Percentiles rank a stretch among this genome's conserved stretches.
Evolutionary conservation across 1,140 invertebrate genomes (phyloP).

Genomic region (Telenomus remus): DNA sequence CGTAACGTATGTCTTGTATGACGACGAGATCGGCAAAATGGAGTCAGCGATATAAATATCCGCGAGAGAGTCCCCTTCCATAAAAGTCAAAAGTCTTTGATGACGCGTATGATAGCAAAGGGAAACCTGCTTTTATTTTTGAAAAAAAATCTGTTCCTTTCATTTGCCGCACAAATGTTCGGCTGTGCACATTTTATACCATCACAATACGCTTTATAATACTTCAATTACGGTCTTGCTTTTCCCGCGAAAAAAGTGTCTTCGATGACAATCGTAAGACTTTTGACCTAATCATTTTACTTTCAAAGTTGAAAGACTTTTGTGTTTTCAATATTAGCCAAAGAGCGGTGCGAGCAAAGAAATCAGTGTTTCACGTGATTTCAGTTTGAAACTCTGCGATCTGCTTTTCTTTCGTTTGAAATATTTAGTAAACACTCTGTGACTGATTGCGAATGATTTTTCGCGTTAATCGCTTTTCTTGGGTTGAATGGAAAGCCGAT

Average conservation of each 20-base stretch:
- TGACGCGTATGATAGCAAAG: slow-evolving; percentile 58
- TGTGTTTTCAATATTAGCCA: no score
- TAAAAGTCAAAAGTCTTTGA: slow-evolving; percentile 56
- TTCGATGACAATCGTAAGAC: no score
- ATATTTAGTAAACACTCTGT: slow-evolving; percentile 26
- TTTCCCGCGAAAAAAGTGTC: no score
- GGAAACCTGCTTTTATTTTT: slow-evolving; percentile 52
- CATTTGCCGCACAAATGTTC: slow-evolving; percentile 13
- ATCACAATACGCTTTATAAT: slow-evolving; percentile 42
- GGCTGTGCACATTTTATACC: background rate
- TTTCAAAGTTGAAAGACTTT: no score
- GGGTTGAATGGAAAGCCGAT: slow-evolving; percentile 49
- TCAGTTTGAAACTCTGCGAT: no score
- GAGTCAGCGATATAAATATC: slow-evolving; percentile 61
- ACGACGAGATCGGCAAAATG: slow-evolving; percentile 55
- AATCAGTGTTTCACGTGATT: no score
- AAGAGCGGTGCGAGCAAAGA: background rate
- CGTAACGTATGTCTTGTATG: slow-evolving; percentile 58
- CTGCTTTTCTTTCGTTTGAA: slow-evolving; percentile 16
- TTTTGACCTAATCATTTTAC: no score
- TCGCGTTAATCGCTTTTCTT: slow-evolving; percentile 26
- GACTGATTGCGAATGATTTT: slow-evolving; percentile 29
- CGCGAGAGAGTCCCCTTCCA: slow-evolving; percentile 40
- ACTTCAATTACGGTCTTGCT: slow-evolving; percentile 50
- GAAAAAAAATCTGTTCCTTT: slow-evolving; percentile 45